Evolutionary conservation across 2,113 vertebrate genomes (phyloP).

Genomic region (Brachionichthys hirsutus): DNA sequence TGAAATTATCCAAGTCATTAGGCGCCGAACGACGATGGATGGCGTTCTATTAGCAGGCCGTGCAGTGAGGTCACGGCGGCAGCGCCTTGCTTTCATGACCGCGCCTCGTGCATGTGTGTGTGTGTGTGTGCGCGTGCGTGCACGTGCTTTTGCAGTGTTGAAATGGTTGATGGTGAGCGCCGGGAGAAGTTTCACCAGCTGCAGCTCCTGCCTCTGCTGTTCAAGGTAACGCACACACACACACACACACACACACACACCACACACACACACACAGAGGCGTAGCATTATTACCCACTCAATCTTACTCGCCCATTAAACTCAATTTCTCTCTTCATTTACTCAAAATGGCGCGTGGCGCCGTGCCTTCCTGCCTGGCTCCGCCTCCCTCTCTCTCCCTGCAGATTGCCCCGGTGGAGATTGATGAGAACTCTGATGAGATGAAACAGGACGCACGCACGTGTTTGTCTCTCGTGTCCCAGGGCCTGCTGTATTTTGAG

Average conservation of each 20-base stretch:
- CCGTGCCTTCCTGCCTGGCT: conserved; percentile 57
- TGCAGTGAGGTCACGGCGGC: conserved; percentile 49
- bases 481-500: conserved; percentile 93
- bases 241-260: conserved; percentile 28
- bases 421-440: conserved; percentile 97
- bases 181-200: conserved; percentile 93
- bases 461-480: conserved; percentile 97
- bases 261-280: conserved; percentile 29
- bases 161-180: conserved; percentile 98
- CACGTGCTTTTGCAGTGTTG: conserved; percentile 80
- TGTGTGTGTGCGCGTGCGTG: not conserved
- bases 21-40: conserved; percentile 57
- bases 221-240: conserved; percentile 83
- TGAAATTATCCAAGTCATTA: conserved; percentile 62
- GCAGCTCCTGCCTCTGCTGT: conserved; percentile 92
- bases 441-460: conserved; percentile 98
- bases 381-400: conserved; percentile 27
- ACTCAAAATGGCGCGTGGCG: conserved; percentile 67
- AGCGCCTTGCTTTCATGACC: conserved; percentile 41
- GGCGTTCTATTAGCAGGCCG: conserved; percentile 41
- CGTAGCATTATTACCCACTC: conserved; percentile 74
- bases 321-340: conserved; percentile 78
- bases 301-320: conserved; percentile 75
- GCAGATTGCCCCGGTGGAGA: conserved; percentile 98
- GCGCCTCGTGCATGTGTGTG: not conserved